phyloP scores from a whole-genome alignment of 2,888 invertebrate genomes.

The Dendrolimus pini region DNA sequence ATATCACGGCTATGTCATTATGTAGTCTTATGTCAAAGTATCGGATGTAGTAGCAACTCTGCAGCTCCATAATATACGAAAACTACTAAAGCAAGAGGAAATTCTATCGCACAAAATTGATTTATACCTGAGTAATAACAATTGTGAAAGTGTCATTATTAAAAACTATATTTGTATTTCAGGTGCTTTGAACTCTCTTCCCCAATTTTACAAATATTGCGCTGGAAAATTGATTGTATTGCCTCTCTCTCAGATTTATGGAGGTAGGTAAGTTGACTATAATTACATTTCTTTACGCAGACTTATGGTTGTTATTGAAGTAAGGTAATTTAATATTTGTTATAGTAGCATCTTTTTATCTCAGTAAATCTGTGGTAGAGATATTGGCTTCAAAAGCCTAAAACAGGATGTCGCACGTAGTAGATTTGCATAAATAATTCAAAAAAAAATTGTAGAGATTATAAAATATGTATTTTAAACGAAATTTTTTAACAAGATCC shows the following conservation, averaged over 20 bases:
- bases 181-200: slow-evolving; percentile 40
- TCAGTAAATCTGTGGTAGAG: too few species aligned
- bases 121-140: slow-evolving; percentile 48
- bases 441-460: too few species aligned
- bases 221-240: slow-evolving; percentile 67
- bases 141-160: slow-evolving; percentile 46
- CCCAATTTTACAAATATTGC: slow-evolving; percentile 45
- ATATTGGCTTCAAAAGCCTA: too few species aligned
- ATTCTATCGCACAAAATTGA: slow-evolving; percentile 22
- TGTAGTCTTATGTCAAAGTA: background rate
- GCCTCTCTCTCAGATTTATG: slow-evolving; percentile 71
- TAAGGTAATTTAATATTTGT: slow-evolving; percentile 54
- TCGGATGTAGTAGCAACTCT: background rate
- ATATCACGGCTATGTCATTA: background rate
- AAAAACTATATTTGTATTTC: slow-evolving; percentile 63
- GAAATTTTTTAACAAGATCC: too few species aligned
- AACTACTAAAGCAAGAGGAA: background rate
- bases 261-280: slow-evolving; percentile 75
- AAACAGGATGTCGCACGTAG: too few species aligned
- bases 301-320: slow-evolving; percentile 73
- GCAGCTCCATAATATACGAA: background rate
- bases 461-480: too few species aligned
- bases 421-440: too few species aligned
- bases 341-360: slow-evolving; percentile 15
- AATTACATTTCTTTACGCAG: slow-evolving; percentile 73